These are phyloP conservation scores for Noctilio leporinus DNA, from an alignment of 2,113 vertebrate genomes.

Conservation along the genomic window DNA sequence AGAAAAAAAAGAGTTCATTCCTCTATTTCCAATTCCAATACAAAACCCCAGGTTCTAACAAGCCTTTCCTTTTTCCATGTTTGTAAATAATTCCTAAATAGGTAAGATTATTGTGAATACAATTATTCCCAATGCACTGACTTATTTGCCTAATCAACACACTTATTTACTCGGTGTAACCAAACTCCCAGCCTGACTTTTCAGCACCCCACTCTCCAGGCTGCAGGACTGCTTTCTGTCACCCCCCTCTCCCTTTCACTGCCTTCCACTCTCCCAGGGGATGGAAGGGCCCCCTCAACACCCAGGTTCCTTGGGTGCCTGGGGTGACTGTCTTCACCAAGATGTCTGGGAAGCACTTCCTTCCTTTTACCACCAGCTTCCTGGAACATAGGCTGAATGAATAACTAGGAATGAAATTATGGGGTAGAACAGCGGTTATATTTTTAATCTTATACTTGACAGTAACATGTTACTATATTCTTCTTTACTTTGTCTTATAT, in stretches of 20 bases:
- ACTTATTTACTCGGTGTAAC: neutral
- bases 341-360: neutral
- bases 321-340: neutral
- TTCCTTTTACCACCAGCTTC: neutral
- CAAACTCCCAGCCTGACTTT: neutral
- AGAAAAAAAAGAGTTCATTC: neutral
- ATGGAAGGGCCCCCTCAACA: too few relatives aligned
- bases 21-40: neutral
- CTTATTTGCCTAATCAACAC: neutral
- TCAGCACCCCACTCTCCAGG: neutral
- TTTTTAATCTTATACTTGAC: neutral
- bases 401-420: neutral
- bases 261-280: neutral
- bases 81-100: neutral
- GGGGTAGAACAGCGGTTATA: neutral
- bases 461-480: neutral
- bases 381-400: neutral
- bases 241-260: neutral
- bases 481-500: neutral
- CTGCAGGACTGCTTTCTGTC: neutral
- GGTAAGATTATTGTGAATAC: neutral
- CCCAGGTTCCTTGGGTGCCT: neutral
- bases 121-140: neutral
- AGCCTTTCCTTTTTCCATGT: neutral
- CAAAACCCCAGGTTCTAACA: neutral